A percentile compares a stretch with the other conserved stretches of the same genome.
Conservation (phyloP, 2,113 vertebrate genomes). For the Sclerurus mexicanus region DNA sequence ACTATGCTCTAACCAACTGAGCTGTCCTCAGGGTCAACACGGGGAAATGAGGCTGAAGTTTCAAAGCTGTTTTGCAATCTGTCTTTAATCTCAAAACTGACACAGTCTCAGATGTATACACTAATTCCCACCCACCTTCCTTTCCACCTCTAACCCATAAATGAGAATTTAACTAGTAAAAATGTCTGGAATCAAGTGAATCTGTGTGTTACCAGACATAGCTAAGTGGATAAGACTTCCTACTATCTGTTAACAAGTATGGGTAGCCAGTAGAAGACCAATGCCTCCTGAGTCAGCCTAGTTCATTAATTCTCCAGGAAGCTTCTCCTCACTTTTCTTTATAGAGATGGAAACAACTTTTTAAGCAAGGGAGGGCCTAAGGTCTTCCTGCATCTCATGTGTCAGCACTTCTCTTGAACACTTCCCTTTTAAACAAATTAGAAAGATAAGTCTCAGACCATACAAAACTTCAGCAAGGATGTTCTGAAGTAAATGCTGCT, state of each 20-base stretch:
- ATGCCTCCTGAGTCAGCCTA: not conserved
- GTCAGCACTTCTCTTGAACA: not conserved
- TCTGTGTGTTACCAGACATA: not conserved
- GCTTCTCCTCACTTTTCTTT: not conserved
- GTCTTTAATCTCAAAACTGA: not conserved
- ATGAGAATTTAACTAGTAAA: not conserved
- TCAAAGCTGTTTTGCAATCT: not conserved
- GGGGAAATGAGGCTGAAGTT: not conserved
- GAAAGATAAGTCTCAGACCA: not conserved
- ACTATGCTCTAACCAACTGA: too few relatives aligned
- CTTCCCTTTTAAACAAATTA: not conserved
- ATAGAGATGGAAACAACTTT: not conserved
- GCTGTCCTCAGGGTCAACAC: too few relatives aligned
- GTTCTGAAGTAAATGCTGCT: not conserved
- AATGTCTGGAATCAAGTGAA: not conserved
- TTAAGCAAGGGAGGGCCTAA: not conserved
- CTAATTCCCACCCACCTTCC: not conserved
- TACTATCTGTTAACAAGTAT: not conserved
- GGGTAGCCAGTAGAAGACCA: not conserved
- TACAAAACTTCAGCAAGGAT: not conserved
- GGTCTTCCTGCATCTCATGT: not conserved
- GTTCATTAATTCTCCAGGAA: not conserved
- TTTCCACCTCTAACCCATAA: conserved; percentile 10
- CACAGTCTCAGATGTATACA: not conserved
- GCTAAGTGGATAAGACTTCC: not conserved